A percentile compares a stretch with the other conserved stretches of the same genome.
Evolutionary conservation across 2,888 invertebrate species (phyloP).

Genomic region (Lasioglossum marginatum): DNA sequence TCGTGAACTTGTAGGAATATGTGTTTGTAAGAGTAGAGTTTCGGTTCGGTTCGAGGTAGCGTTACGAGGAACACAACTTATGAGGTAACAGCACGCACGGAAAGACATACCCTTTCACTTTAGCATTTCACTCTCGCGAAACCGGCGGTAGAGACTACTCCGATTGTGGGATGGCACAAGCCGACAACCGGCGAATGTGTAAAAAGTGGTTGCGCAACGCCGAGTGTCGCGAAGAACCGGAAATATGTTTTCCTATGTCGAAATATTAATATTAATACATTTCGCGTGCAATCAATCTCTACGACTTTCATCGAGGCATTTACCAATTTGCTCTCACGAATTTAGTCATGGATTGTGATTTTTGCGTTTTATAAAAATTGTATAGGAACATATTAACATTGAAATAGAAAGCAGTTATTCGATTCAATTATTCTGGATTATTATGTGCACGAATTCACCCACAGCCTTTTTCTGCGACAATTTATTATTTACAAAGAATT

Average conservation of each 20-base stretch:
- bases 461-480: not conserved
- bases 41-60: conserved; percentile 56
- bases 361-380: not conserved
- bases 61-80: conserved; percentile 73
- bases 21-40: conserved; percentile 6
- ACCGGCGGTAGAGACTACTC: conserved; percentile 55
- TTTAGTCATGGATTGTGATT: not conserved
- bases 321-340: not conserved
- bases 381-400: not conserved
- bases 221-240: not conserved
- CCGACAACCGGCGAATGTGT: conserved; percentile 61
- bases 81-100: conserved; percentile 79
- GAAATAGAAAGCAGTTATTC: not conserved
- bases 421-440: not conserved
- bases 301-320: not conserved
- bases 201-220: conserved; percentile 54
- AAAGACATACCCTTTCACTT: conserved; percentile 81
- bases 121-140: conserved; percentile 81
- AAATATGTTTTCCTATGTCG: not conserved
- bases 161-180: conserved; percentile 60
- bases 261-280: conserved; percentile 1
- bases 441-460: too few relatives aligned
- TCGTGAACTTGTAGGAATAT: not conserved
- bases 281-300: not conserved
- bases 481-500: not conserved